These are phyloP conservation scores for Lymantria monacha DNA, from an alignment of 2,888 invertebrate genomes.

Conservation along the genomic window DNA sequence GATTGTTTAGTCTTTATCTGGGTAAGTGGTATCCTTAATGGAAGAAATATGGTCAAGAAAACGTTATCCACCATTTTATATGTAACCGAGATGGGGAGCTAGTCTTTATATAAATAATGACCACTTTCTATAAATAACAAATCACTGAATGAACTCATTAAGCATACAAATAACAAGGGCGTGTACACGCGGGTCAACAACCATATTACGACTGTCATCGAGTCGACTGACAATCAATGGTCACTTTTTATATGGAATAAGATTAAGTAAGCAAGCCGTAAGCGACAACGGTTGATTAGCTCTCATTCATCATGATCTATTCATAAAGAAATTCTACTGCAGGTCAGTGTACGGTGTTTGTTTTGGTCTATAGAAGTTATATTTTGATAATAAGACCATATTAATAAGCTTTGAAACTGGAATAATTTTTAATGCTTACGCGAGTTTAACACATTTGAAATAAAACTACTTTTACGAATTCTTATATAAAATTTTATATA, in stretches of 20 bases:
- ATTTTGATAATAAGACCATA: no score
- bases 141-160: no score
- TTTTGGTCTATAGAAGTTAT: background rate
- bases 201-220: background rate
- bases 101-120: background rate
- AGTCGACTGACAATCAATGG: background rate
- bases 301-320: constrained; percentile 23
- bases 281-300: constrained; percentile 19
- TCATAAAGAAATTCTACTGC: constrained; percentile 18
- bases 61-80: no score
- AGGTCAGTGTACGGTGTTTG: constrained; percentile 14
- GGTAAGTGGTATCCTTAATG: no score
- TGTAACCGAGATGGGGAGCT: background rate
- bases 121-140: no score
- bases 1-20: no score
- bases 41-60: no score
- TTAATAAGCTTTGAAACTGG: no score
- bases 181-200: background rate
- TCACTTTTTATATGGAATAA: constrained; percentile 3
- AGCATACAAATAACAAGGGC: background rate
- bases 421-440: no score
- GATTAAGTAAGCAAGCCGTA: constrained; percentile 10
- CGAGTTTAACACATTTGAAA: no score
- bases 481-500: no score
- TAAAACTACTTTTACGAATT: no score